These are phyloP conservation scores for Thamnophis sirtalis DNA, from an alignment of 2,113 vertebrate genomes.

Conservation along the genomic window DNA sequence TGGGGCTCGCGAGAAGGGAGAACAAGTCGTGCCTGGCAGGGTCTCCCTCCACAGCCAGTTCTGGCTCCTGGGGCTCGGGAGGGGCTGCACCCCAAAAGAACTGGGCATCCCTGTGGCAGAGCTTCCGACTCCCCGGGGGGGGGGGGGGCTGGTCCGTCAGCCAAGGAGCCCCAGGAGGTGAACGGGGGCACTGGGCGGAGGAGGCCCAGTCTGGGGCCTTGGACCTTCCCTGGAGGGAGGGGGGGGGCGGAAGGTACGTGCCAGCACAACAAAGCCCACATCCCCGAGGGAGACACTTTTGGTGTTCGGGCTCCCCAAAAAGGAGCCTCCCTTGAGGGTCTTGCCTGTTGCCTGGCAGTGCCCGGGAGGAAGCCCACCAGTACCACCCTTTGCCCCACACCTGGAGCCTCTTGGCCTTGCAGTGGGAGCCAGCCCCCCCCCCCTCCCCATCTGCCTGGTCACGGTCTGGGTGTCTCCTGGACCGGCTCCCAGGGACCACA, in stretches of 20 bases:
- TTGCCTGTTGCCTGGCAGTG: not conserved
- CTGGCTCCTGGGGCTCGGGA: not conserved
- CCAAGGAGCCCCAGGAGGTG: not conserved
- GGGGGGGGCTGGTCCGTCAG: not conserved
- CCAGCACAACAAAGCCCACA: not conserved
- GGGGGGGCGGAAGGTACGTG: not conserved
- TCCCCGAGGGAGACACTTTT: not conserved
- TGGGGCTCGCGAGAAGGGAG: not conserved
- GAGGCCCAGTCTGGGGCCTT: not conserved
- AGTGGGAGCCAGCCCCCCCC: not conserved
- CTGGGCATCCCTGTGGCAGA: not conserved
- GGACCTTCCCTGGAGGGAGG: not conserved
- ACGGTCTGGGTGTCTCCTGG: not conserved
- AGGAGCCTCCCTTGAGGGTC: not conserved
- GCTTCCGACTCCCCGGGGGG: not conserved
- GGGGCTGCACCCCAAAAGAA: not conserved
- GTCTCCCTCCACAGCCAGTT: not conserved
- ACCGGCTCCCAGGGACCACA: slow-evolving; percentile 1
- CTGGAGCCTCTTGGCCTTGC: not conserved
- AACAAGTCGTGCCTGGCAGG: not conserved
- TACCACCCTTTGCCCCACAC: not conserved
- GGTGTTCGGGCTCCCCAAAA: not conserved
- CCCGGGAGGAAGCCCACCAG: not conserved
- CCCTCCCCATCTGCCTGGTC: not conserved
- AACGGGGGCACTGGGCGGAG: not conserved